Conservation (phyloP, 2,797 vertebrate genomes). For the Catamblyrhynchus diadema region DNA sequence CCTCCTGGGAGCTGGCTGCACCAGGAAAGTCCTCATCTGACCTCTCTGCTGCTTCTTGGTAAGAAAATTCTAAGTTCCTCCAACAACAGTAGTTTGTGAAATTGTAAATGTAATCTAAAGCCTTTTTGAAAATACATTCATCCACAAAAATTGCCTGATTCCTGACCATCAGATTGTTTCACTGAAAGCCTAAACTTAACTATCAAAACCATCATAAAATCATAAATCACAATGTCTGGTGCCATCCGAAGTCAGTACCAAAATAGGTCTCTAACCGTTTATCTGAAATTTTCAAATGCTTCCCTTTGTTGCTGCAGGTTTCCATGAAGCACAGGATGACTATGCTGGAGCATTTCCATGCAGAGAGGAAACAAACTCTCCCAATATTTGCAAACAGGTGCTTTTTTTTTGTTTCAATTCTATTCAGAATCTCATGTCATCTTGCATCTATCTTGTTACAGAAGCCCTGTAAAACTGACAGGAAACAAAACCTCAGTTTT, state of each 20-base stretch:
- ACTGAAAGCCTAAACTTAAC: not conserved
- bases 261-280: not conserved
- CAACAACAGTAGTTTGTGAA: not conserved
- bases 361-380: not conserved
- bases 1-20: not conserved
- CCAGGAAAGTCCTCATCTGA: not conserved
- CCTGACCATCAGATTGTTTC: not conserved
- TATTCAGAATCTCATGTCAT: not conserved
- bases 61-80: not conserved
- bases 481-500: not conserved
- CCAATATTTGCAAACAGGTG: rapidly evolving
- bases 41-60: not conserved
- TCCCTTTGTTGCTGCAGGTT: not conserved
- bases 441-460: not conserved
- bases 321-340: not conserved
- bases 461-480: not conserved
- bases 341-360: not conserved
- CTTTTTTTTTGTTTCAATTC: not conserved
- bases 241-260: not conserved
- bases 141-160: not conserved
- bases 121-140: not conserved
- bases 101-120: not conserved
- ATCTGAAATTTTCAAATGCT: not conserved
- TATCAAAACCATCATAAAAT: not conserved
- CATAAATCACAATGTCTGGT: not conserved